phyloP scores from a whole-genome alignment of 2,888 invertebrate genomes.

The Drosophila tanythrix region DNA sequence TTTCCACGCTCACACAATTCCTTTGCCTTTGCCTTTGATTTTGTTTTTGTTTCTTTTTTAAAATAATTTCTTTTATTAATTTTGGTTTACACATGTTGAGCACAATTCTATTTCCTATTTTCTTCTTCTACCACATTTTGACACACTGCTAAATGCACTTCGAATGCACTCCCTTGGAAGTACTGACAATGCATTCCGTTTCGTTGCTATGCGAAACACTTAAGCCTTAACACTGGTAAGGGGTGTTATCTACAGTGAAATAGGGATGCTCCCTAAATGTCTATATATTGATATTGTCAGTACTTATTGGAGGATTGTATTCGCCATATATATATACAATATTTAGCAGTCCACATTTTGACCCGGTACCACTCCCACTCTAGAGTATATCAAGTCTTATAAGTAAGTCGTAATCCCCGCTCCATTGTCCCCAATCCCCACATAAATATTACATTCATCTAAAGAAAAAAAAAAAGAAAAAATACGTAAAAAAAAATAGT shows the following conservation, averaged over 20 bases:
- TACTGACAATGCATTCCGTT: slow-evolving; percentile 7
- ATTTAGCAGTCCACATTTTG: slow-evolving; percentile 10
- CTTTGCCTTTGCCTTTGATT: not conserved
- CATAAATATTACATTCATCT: slow-evolving; percentile 12
- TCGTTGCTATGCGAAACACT: not conserved
- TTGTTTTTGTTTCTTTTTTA: not conserved
- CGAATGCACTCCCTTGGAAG: slow-evolving; percentile 15
- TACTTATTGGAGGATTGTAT: slow-evolving; percentile 18
- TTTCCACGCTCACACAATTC: not conserved
- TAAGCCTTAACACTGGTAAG: not conserved
- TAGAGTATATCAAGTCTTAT: not conserved
- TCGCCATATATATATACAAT: slow-evolving; percentile 1
- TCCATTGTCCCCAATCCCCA: not conserved
- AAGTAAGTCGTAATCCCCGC: slow-evolving; percentile 1
- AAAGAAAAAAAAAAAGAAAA: not conserved
- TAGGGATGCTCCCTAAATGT: not conserved
- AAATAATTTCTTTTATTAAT: not conserved
- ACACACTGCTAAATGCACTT: slow-evolving; percentile 32
- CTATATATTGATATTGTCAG: slow-evolving; percentile 12
- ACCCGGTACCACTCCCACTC: slow-evolving; percentile 1
- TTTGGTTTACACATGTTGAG: slow-evolving; percentile 15
- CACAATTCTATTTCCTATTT: slow-evolving; percentile 18
- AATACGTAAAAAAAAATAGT: slow-evolving; percentile 1
- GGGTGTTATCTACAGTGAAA: not conserved
- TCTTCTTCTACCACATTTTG: slow-evolving; percentile 10